Conservation (phyloP, 2,797 vertebrate species). For the Acanthiza pusilla region DNA sequence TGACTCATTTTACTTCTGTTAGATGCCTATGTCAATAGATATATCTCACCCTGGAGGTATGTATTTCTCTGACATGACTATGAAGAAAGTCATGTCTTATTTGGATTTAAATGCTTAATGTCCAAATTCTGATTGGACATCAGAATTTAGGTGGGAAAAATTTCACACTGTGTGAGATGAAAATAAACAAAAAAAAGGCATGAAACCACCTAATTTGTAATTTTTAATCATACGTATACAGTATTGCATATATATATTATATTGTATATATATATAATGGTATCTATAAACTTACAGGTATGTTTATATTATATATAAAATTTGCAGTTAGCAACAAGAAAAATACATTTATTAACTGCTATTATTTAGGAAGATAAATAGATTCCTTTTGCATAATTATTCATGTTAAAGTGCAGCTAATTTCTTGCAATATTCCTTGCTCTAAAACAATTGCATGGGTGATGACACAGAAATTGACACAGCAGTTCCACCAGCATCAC, state of each 20-base stretch:
- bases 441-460: neutral
- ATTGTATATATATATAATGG: neutral
- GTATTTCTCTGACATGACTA: neutral
- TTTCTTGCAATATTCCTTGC: neutral
- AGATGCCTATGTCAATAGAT: neutral
- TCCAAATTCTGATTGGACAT: too few relatives aligned
- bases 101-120: neutral
- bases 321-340: neutral
- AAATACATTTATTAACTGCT: neutral
- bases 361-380: neutral
- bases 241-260: neutral
- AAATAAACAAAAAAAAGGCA: neutral
- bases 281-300: neutral
- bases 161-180: neutral
- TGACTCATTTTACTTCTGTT: neutral
- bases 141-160: neutral
- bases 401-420: neutral
- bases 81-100: neutral
- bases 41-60: neutral
- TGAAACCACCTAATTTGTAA: accelerated
- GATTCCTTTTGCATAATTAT: neutral
- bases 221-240: neutral
- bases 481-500: neutral
- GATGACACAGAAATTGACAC: neutral
- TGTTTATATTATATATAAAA: neutral